Base-by-base conservation (phyloP, 2,888 invertebrate species). In the Stenodema calcarata region DNA sequence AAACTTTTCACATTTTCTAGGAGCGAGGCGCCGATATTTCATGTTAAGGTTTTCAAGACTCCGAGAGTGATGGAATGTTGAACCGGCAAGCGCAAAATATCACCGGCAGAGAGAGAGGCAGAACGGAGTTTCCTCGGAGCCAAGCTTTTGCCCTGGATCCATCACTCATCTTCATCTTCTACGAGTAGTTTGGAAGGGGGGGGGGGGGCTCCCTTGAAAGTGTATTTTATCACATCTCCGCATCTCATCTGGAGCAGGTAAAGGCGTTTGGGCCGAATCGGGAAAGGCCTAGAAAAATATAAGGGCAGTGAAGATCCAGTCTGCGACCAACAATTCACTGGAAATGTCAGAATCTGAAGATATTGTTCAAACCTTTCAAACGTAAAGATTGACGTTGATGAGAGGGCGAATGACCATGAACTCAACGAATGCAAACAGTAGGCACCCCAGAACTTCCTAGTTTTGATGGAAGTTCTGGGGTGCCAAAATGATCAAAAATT, bases 131-230 rank as follows among this genome's bases (percentile, higher is more conserved):
- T 62, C 23, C 62, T 18, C 62, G 18, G 18, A 62, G 62, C 27
- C 62, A 12, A 27, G 62, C 27, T 62, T n/a, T 75, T 41, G 73
- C 30, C 18, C 73, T 75, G 73, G 1, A 75, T 75, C 73, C 73
- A 75, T 75, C 73, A 75, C 9, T 75, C 73, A 75, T 75, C 73
- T 75, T 41, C 35, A 16, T 14, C 73, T 75, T 75, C 41, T 75
- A 62, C 62, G 62, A 62, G 62, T 62, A 75, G 73, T 75, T 75
- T 30, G 73, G 35, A 18, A 75, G 41, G n/a, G n/a, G n/a, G n/a
- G n/a, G n/a, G n/a, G n/a, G n/a, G n/a, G 16, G 35, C 73, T 75
- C 35, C 28, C 73, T 75, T 41, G 35, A 30, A 75, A 75, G 28
- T 75, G 73, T 41, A 35, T 41, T 41, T 75, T 75, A 75, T 75